phyloP scores from a whole-genome alignment of 2,888 invertebrate genomes.

The Drosophila setosimentum region DNA sequence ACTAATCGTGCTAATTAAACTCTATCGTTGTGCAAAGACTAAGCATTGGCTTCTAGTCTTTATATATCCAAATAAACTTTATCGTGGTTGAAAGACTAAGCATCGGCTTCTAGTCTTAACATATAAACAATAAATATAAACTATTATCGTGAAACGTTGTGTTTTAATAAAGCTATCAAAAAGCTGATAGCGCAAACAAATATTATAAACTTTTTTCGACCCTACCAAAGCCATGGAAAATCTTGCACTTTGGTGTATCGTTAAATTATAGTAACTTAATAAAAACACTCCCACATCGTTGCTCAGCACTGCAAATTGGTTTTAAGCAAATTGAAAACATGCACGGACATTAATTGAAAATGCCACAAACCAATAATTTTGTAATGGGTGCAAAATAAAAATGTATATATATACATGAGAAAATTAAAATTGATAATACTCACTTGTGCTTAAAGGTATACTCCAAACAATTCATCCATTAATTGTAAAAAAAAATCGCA shows the following conservation, averaged over 20 bases:
- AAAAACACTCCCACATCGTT: conserved; percentile 24
- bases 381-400: conserved; percentile 10
- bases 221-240: conserved; percentile 16
- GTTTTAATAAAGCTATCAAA: too few relatives aligned
- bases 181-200: too few relatives aligned
- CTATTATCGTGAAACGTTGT: too few relatives aligned
- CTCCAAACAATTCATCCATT: conserved; percentile 67
- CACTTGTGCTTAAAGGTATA: conserved; percentile 59
- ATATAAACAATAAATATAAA: too few relatives aligned
- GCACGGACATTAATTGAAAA: conserved; percentile 53
- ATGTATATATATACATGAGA: conserved; percentile 30
- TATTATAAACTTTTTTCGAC: conserved; percentile 12
- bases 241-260: conserved; percentile 6
- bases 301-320: conserved; percentile 36
- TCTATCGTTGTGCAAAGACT: too few relatives aligned
- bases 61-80: too few relatives aligned
- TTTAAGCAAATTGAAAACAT: conserved; percentile 60
- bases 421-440: conserved; percentile 54
- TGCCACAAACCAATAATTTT: conserved; percentile 42
- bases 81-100: too few relatives aligned
- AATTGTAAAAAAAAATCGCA: conserved; percentile 65
- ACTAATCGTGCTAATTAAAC: too few relatives aligned
- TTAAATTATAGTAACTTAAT: conserved; percentile 34
- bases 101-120: too few relatives aligned
- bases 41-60: too few relatives aligned